Percentiles rank a stretch among this genome's conserved stretches.
Evolutionary conservation across 2,113 vertebrate species (phyloP).

Genomic region (Clupea harengus): DNA sequence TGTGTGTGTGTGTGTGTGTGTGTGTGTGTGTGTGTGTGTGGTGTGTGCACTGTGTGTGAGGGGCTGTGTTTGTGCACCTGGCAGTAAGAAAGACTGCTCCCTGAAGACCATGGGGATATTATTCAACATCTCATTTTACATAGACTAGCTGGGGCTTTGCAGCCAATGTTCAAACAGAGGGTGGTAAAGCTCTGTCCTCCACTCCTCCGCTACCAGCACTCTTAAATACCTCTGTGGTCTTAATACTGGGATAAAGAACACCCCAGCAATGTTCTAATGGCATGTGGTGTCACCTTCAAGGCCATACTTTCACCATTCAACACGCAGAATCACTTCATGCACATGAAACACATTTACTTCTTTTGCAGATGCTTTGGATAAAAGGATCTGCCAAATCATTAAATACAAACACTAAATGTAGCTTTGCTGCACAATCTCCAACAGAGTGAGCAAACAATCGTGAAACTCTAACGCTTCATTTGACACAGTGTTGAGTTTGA

Average conservation of each 20-base stretch:
- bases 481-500: neutral
- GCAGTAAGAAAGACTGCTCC: constrained; percentile 12
- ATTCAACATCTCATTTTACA: constrained; percentile 16
- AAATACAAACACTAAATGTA: neutral
- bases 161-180: constrained; percentile 5
- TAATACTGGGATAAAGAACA: neutral
- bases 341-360: neutral
- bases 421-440: neutral
- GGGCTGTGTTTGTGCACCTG: constrained; percentile 30
- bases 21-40: constrained; percentile 22
- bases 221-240: neutral
- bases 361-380: neutral
- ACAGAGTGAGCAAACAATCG: neutral
- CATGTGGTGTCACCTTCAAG: neutral
- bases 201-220: neutral
- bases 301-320: neutral
- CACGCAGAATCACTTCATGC: neutral
- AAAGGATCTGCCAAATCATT: neutral
- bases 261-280: too few species aligned
- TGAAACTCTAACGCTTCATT: neutral
- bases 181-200: neutral
- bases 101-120: neutral
- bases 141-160: neutral
- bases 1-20: neutral
- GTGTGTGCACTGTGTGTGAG: neutral